phyloP scores from a whole-genome alignment of 2,113 vertebrate genomes.

The Balaeniceps rex region DNA sequence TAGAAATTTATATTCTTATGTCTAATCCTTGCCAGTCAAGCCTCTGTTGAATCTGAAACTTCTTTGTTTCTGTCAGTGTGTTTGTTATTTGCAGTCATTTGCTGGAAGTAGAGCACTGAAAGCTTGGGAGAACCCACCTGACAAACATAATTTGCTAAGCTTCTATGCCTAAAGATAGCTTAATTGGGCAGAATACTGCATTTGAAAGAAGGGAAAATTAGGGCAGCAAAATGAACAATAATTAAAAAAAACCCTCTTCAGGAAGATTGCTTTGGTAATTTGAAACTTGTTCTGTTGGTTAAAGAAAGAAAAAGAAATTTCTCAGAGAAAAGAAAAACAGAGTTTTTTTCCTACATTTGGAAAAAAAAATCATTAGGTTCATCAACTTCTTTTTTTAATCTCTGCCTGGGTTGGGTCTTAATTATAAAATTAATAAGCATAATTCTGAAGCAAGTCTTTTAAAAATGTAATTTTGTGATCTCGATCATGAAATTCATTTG shows the following conservation, averaged over 20 bases:
- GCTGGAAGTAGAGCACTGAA: not conserved
- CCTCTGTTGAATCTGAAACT: not conserved
- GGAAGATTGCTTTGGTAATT: not conserved
- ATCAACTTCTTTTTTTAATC: not conserved
- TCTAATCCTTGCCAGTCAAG: not conserved
- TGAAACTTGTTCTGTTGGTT: not conserved
- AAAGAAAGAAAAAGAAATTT: not conserved
- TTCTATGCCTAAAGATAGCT: not conserved
- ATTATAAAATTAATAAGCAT: not conserved
- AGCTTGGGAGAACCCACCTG: not conserved
- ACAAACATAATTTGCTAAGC: not conserved
- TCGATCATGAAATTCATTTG: not conserved
- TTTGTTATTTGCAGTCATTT: not conserved
- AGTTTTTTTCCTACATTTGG: not conserved
- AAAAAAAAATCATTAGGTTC: not conserved
- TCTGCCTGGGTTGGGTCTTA: not conserved
- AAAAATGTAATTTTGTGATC: not conserved
- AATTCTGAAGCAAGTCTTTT: not conserved
- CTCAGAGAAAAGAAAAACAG: not conserved
- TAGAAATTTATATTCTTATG: not conserved
- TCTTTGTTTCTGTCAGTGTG: not conserved
- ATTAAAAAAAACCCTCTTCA: not conserved
- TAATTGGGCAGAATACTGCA: not conserved
- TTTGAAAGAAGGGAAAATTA: slow-evolving; percentile 13
- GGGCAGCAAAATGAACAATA: not conserved